These are phyloP conservation scores for Heliocidaris erythrogramma DNA, from an alignment of 35 echinoderm and acorn worm genomes.

Conservation along the genomic window DNA sequence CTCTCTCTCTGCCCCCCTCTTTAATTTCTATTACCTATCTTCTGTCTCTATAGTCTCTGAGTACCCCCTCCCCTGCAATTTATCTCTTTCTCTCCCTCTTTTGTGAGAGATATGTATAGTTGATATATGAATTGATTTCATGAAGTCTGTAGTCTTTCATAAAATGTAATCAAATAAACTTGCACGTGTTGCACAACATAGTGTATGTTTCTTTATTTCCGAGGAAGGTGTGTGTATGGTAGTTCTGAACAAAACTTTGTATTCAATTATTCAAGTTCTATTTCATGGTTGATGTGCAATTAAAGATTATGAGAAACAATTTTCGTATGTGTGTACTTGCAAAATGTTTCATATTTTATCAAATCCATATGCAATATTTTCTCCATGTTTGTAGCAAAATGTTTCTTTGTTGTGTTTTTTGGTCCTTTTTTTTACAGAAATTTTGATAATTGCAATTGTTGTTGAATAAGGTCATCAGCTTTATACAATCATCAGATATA, in stretches of 20 bases:
- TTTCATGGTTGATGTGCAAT: too few relatives aligned
- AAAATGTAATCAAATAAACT: background rate
- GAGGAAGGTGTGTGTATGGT: background rate
- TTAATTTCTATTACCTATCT: too few relatives aligned
- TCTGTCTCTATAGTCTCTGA: too few relatives aligned
- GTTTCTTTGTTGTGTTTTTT: background rate
- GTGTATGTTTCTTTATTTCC: background rate
- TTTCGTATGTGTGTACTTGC: too few relatives aligned
- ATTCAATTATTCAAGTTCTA: background rate
- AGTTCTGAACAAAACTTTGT: background rate
- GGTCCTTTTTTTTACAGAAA: background rate
- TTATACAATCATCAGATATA: too few relatives aligned
- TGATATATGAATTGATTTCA: background rate
- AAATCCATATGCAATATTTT: background rate
- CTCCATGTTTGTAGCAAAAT: background rate
- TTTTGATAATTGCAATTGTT: too few relatives aligned
- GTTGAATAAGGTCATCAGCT: too few relatives aligned
- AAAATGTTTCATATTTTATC: background rate
- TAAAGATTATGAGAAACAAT: background rate
- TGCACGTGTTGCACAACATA: background rate
- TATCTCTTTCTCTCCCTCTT: too few relatives aligned
- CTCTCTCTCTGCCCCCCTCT: too few relatives aligned
- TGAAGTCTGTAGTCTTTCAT: background rate
- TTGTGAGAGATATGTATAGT: background rate
- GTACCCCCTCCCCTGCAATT: too few relatives aligned